A percentile compares a stretch with the other conserved stretches of the same genome.
Evolutionary conservation across 2,113 vertebrate species (phyloP).

Genomic region (Halichoeres trimaculatus): DNA sequence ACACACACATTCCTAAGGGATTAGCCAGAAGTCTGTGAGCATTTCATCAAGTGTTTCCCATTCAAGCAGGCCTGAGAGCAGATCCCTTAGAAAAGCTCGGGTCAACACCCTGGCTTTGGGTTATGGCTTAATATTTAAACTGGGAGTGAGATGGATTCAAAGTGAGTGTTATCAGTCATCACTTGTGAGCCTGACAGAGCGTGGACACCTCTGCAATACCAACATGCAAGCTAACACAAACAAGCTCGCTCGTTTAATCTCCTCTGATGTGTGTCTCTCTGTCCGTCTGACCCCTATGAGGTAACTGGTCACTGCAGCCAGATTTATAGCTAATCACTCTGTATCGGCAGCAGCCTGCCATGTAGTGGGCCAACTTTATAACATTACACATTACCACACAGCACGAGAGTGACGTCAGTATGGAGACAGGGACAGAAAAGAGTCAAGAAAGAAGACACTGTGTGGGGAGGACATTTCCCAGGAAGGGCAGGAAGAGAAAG

Average conservation of each 20-base stretch:
- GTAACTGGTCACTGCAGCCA: constrained; percentile 69
- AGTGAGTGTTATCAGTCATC: constrained; percentile 90
- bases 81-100: constrained; percentile 66
- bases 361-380: constrained; percentile 69
- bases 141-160: constrained; percentile 85
- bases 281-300: constrained; percentile 61
- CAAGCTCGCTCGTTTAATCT: constrained; percentile 46
- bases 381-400: constrained; percentile 69
- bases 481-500: background rate
- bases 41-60: constrained; percentile 73
- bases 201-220: constrained; percentile 78
- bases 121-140: constrained; percentile 94
- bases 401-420: constrained; percentile 65
- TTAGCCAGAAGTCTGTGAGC: constrained; percentile 67
- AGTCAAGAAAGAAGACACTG: background rate
- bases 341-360: constrained; percentile 72
- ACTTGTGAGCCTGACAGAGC: constrained; percentile 83
- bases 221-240: constrained; percentile 69
- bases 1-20: constrained; percentile 64
- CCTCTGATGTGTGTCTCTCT: constrained; percentile 55
- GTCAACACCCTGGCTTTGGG: constrained; percentile 58
- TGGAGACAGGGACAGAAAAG: constrained; percentile 1
- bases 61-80: constrained; percentile 65
- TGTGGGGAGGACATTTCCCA: constrained; percentile 8
- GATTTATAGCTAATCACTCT: constrained; percentile 79